Base-by-base conservation (phyloP, 2,797 vertebrate genomes). In the Philypnodon macrostomus region DNA sequence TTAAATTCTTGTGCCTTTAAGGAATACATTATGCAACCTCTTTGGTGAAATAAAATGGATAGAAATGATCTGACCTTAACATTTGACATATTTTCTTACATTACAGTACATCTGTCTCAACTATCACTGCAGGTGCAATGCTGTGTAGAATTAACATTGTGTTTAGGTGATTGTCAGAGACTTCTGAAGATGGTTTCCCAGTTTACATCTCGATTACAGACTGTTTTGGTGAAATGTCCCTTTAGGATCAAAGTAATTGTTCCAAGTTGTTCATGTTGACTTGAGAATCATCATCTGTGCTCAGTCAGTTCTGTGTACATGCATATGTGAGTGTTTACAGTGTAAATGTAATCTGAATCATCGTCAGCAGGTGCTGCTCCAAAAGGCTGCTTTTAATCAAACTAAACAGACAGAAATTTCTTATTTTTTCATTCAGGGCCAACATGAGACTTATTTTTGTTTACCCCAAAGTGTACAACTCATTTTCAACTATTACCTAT, bases 151-250 rank as follows among this genome's bases (percentile, higher is more conserved):
- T 4, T 10, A 4, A 11, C 9, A 10, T 29, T 29, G 7, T 33
- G n/a, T 14, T 14, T 2, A 13, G 3, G 14, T 37, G 3, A 14
- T 49, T 45, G 36, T 12, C 14, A 59, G 7, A 13, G 16, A 37
- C 47, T 36, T 32, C 24, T 14, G 40, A 44, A 29, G 47, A 45
- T 35, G 32, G 16, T 55, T 56, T 53, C 38, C 5, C 14, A 53
- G 60, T 64, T 75, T 67, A 35, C 58, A 51, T 35, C 54, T 63
- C 33, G 4, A 45, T 71, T 49, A 44, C 55, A 37, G 51, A 21
- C 40, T 62, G 52, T 63, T 55, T 52, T 40, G 53, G 35, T 49
- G 42, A 68, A 65, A 36, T 50, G 51, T 67, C 47, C 42, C 67
- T 64, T 58, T 46, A 62, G 56, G 57, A 67, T 31, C 30, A 2